phyloP scores from a whole-genome alignment of 2,888 invertebrate species.

The Stramonita haemastoma region DNA sequence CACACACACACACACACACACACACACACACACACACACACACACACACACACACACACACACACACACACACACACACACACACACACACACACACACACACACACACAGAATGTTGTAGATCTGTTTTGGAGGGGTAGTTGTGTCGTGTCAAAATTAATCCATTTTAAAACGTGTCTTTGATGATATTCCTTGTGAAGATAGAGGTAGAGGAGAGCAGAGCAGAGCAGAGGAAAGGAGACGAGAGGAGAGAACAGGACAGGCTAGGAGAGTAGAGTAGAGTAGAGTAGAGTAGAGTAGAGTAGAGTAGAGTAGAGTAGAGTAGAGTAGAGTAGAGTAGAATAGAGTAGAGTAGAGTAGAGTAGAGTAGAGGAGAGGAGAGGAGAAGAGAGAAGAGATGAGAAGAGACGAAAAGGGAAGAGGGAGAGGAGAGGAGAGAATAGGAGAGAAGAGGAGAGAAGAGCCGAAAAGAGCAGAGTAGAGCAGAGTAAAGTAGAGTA shows the following conservation, averaged over 20 bases:
- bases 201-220: background rate
- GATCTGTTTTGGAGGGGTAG: too few species aligned
- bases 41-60: too few species aligned
- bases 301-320: background rate
- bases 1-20: too few species aligned
- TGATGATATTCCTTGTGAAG: too few species aligned
- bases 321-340: background rate
- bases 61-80: too few species aligned
- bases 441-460: too few species aligned
- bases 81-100: too few species aligned
- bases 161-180: too few species aligned
- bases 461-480: background rate
- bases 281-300: background rate
- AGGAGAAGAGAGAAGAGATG: background rate
- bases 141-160: too few species aligned
- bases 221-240: background rate
- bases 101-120: too few species aligned
- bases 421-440: background rate
- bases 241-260: background rate
- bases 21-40: too few species aligned
- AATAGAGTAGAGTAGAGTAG: background rate
- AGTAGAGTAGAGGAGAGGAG: background rate
- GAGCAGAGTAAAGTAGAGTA: background rate
- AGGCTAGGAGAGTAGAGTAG: background rate
- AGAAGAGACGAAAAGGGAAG: too few species aligned